Conservation (phyloP, 1,140 invertebrate genomes). For the Leptestheria dahalacensis region DNA sequence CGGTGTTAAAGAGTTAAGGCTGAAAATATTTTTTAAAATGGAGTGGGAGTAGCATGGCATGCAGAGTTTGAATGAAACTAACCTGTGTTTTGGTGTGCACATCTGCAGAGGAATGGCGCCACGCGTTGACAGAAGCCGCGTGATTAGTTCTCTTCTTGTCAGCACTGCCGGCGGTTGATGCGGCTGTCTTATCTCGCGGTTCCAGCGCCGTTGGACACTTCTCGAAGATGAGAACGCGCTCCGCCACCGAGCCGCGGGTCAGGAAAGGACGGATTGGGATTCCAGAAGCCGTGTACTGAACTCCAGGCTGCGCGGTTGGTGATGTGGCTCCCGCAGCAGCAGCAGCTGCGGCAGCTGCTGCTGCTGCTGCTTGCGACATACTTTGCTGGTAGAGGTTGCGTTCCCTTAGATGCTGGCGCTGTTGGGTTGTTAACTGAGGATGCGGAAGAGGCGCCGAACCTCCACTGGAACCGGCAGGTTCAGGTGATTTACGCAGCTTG, state of each 20-base stretch:
- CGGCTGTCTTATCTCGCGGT: neutral
- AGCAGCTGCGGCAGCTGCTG: neutral
- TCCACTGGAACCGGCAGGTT: constrained; percentile 6
- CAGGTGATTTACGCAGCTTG: constrained; percentile 21
- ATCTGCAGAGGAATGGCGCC: constrained; percentile 25
- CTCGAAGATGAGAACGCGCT: constrained; percentile 79
- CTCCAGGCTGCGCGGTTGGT: neutral
- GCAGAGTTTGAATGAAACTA: too few species aligned
- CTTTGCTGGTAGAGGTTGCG: constrained; percentile 19
- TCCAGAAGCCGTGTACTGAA: constrained; percentile 15
- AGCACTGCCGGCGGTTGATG: neutral
- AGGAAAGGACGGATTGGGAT: constrained; percentile 69
- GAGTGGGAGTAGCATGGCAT: too few species aligned
- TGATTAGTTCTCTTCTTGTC: neutral
- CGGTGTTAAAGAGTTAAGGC: too few species aligned
- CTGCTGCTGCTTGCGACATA: constrained; percentile 13
- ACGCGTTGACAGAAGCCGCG: neutral
- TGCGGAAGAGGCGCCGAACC: constrained; percentile 36
- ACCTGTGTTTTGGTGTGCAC: constrained; percentile 56
- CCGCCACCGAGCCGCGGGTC: constrained; percentile 76
- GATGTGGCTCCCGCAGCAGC: too few species aligned
- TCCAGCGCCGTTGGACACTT: constrained; percentile 51
- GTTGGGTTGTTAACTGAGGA: constrained; percentile 46
- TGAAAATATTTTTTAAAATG: too few species aligned
- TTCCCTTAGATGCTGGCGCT: constrained; percentile 43